phyloP scores from a whole-genome alignment of 1,140 invertebrate genomes.

The Aleiodes sp. region DNA sequence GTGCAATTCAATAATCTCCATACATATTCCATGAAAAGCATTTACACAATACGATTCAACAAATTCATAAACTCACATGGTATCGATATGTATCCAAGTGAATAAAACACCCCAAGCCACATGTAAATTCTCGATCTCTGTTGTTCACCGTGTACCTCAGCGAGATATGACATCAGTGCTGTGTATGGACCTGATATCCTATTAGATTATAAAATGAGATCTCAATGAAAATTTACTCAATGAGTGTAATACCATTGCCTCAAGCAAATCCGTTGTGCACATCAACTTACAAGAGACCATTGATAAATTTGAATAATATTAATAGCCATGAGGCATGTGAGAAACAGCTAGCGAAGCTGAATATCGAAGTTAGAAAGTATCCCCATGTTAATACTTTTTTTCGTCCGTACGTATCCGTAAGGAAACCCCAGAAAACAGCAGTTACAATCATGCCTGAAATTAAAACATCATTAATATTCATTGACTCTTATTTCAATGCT shows the following conservation, averaged over 20 bases:
- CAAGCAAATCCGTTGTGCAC: conserved; percentile 21
- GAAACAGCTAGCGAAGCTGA: conserved; percentile 64
- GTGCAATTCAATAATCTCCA: neutral
- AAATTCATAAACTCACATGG: conserved; percentile 49
- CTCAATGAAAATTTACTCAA: no score
- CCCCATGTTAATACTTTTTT: conserved; percentile 67
- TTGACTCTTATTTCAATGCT: conserved; percentile 7
- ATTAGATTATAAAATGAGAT: conserved; percentile 14
- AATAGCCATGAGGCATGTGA: conserved; percentile 68
- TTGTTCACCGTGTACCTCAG: conserved; percentile 74
- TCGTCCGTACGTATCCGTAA: conserved; percentile 75
- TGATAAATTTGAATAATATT: conserved; percentile 68
- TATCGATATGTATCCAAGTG: conserved; percentile 55
- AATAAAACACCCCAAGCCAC: conserved; percentile 70
- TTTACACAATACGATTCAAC: neutral
- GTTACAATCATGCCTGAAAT: conserved; percentile 68
- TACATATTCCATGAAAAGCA: neutral
- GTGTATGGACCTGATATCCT: conserved; percentile 81
- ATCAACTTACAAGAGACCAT: conserved; percentile 68
- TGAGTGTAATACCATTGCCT: neutral
- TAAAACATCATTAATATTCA: neutral
- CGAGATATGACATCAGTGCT: conserved; percentile 76
- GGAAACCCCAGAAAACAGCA: conserved; percentile 73
- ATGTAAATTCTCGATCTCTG: conserved; percentile 74
- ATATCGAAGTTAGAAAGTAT: conserved; percentile 66